Base-by-base conservation (phyloP, 2,888 invertebrate species). In the Trissolcus brochymenae region DNA sequence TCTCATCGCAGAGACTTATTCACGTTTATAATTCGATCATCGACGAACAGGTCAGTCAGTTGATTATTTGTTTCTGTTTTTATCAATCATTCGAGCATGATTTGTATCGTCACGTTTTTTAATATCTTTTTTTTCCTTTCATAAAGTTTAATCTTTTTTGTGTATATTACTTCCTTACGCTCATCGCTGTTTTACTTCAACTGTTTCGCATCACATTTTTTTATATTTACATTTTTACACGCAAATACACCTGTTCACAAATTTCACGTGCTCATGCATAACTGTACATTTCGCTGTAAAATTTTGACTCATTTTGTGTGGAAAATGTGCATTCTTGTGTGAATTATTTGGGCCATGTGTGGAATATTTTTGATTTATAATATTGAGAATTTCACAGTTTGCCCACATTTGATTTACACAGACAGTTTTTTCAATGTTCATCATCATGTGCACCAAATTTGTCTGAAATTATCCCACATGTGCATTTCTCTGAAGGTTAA, bases 31-130 rank as follows among this genome's bases (percentile, higher is more conserved):
- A 70, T 60, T 70, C 60, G 51, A 49, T 55, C 68, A 60, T 51
- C 75, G 65, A 62, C 57, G 51, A 70, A 60, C 64, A 76, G 75
- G 75, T 76, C 70, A 76, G 75, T 76, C 65, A 70, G 70, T 68
- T 70, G 60, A 68, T 75, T 62, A 57, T 75, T 64, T 17, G 57
- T 65, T 68, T 68, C 67, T 75, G 64, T 68, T 46, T 74, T 57
- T 53, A 57, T 49, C 25, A 25, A 75, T 64, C 75, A 68, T 75
- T 64, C 68, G 64, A 75, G 75, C 75, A 75, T 75, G 75, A 68
- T 64, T 75, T 75, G 67, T 74, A 57, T 50, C 60, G 49, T 49
- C 55, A 59, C 40, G 25, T 25, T 61, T 41, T 74, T 51, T 59
- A 59, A 17, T 60, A 46, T 55, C 17, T 73, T 65, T 57, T 19